Base-by-base conservation (phyloP, 35 echinoderm and acorn worm species). In the Eucidaris tribuloides region DNA sequence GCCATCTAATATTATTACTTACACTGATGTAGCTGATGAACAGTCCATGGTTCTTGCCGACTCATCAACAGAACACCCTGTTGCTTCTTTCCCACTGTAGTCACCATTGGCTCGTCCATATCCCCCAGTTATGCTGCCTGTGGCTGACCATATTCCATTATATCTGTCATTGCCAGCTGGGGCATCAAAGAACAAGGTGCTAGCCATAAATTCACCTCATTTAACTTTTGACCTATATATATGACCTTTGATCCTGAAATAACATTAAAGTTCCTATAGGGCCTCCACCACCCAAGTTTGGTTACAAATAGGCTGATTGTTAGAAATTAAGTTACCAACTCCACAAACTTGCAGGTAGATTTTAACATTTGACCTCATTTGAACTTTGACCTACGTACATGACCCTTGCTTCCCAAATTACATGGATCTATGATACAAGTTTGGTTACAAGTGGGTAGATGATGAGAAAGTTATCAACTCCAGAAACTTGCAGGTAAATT, bases 101-200 rank as follows among this genome's bases (percentile, higher is more conserved):
- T 90, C 87, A 15, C 58, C 31, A 14, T 57, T 66, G 1, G 81
- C 25, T 71, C 89, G 49, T 0, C 94, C 94, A 54, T 97, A 97
- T 3, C 61, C 60, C 14, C 78, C 84, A 48, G 31, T 56, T 3
- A 84, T 39, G 28, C 17, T 30, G 15, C 31, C 17, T 19, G 48
- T 25, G 29, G 61, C 89, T 15, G 94, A 97, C 94, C 94, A 97
- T 17, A 97, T 36, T 15, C 94, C 94, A 59, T 91, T 97, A 49
- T 87, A 97, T 84, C 82, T 82, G 41, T 97, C 79, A 78, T 24
- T 58, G 42, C 83, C 83, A 79, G 46, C 18, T 42, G 37, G 44
- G 22, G 19, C 13, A 45, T 18, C 0, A 29, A 4, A 45, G n/a
- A 3, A 29, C 13, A 46, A 46, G 20, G 9, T 41, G 3, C 31